Base-by-base conservation (phyloP, 2,888 invertebrate genomes). In the Boloria selene region DNA sequence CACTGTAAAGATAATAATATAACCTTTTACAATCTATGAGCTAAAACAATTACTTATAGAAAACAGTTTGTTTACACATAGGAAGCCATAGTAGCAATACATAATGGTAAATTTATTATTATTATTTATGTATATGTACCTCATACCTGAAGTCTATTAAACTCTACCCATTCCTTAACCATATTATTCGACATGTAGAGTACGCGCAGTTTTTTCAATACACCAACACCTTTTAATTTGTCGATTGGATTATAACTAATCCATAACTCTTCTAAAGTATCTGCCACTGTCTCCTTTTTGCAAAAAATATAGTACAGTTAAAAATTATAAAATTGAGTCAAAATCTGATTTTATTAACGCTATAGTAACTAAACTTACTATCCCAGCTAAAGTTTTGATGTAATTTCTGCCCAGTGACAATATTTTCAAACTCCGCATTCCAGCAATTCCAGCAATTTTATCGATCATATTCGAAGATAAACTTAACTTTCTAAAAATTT, bases 401-500 rank as follows among this genome's bases (percentile, higher is more conserved):
- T 96, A 95, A 82, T 98, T 98, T 74, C 98, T 93, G 6, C 97
- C 96, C 42, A 98, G 80, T 0, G 97, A 97, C 16, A 98, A 88
- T 69, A 98, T 94, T 84, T 94, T 96, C 63, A 98, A 88, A 81
- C 95, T 95, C 84, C 96, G 96, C 87, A 98, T 90, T 0, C 96
- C 95, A 78, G 95, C 95, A 10, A 98, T 93, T 38, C 98, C 98
- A 13, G 94, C 93, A 72, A 98, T 97, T 90, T 98, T 98, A 79
- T 98, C 98, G 76, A 98, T 98, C 95, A 95, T 95, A 79, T 98
- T 98, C 10, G 98, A 97, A 0, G 98, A 98, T 4, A 98, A 87
- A 67, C 97, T 97, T 44, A 98, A 85, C 86, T 97, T 97, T 78
- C 97, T 97, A 81, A 14, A 22, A 51, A 58, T n/a, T 66, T 54